Base-by-base conservation (phyloP, 2,797 vertebrate genomes). In the Morelia viridis region DNA sequence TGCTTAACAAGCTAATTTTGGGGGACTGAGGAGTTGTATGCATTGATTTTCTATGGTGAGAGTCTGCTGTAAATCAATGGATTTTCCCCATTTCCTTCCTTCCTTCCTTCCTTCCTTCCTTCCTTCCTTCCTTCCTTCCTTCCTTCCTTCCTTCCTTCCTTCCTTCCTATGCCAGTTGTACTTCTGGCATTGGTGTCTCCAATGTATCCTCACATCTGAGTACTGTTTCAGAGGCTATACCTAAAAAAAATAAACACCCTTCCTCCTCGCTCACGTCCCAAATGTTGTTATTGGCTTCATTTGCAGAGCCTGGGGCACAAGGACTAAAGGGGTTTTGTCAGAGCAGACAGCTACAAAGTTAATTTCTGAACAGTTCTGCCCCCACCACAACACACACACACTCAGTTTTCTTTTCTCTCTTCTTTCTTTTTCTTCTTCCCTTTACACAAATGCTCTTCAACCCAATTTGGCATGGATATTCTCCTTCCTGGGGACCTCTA, bases 251-350 rank as follows among this genome's bases (percentile, higher is more conserved):
- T 28, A 89, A 91, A 86, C 76, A 65, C 26, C 0, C 84, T 91
- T 93, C 96, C 94, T 83, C 92, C 89, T 50, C 85, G 94, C 26
- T 92, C 93, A 5, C 85, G 61, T 26, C 83, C 28, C 22, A 28
- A 93, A 76, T 96, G 96, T 96, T 96, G 46, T 96, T 92, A 80
- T 97, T 96, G 97, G 97, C 97, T 1, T 58, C 13, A 2, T 1
- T 1, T 1, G 0, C 89, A 83, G 85, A 62, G 87, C 89, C 0
- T 1, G 61, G 26, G 3, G 2, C 94, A 56, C 71, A 87, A 91
- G 28, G 50, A n/a, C 95, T 95, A 90, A 96, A 96, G 93, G 94
- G 58, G 68, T 89, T 96, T 96, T 96, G 94, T 95, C 89, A 91
- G 94, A 89, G n/a, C 61, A 50, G 95, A 87, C 0, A n/a, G 92